Percentiles rank a stretch among this genome's conserved stretches.
These are phyloP conservation scores for Coregonus suidteri DNA, from an alignment of 2,797 vertebrate genomes.

Conservation along the genomic window DNA sequence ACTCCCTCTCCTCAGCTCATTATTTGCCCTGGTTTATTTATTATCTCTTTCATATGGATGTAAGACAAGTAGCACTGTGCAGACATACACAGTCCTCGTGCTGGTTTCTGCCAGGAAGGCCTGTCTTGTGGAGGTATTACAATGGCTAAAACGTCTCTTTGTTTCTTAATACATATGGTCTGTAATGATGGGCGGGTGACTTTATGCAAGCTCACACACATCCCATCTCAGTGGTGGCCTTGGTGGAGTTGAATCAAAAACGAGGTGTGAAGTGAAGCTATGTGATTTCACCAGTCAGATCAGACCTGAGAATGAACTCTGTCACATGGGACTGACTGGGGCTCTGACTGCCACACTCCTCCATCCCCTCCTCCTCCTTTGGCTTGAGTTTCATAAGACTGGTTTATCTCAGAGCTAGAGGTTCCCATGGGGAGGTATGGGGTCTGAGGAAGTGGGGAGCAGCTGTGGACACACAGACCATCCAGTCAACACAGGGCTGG, in stretches of 20 bases:
- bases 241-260: not conserved
- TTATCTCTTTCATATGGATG: conserved; percentile 25
- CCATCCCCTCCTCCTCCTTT: conserved; percentile 3
- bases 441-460: conserved; percentile 29
- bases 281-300: not conserved
- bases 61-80: conserved; percentile 21
- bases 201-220: not conserved
- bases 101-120: conserved; percentile 3
- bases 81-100: conserved; percentile 17
- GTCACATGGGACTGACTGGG: not conserved
- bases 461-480: conserved; percentile 20
- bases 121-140: not conserved
- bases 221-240: not conserved
- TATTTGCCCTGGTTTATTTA: conserved; percentile 46
- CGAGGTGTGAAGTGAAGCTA: not conserved
- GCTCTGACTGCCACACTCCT: not conserved
- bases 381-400: conserved; percentile 13
- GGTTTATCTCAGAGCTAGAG: conserved; percentile 35
- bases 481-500: conserved; percentile 48
- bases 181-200: conserved; percentile 18
- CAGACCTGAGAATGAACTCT: not conserved
- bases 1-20: conserved; percentile 48
- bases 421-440: conserved; percentile 12
- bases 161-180: conserved; percentile 3
- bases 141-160: conserved; percentile 11